Conservation (phyloP, 2,797 vertebrate genomes). For the Lutjanus argentimaculatus region DNA sequence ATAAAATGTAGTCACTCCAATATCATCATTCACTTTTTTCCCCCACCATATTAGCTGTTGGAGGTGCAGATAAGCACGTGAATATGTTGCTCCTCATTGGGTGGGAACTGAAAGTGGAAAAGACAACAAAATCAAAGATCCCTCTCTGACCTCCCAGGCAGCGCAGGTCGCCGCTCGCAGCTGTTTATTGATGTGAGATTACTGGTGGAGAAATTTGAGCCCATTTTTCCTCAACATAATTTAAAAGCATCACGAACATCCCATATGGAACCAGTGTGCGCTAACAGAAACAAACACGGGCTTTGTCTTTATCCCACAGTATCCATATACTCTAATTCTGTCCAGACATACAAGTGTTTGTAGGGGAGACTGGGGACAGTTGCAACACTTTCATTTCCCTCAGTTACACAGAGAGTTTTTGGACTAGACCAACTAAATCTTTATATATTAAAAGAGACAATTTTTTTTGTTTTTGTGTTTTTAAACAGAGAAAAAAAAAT, state of each 20-base stretch:
- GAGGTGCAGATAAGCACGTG: constrained; percentile 4
- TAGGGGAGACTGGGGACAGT: too few relatives aligned
- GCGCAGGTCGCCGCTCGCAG: constrained; percentile 62
- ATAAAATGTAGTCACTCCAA: neutral
- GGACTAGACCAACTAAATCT: too few relatives aligned
- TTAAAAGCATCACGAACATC: constrained; percentile 65
- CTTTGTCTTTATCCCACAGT: constrained; percentile 48
- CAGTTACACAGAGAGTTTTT: too few relatives aligned
- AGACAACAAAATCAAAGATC: constrained; percentile 63
- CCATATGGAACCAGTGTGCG: constrained; percentile 60
- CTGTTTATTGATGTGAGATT: constrained; percentile 78
- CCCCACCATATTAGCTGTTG: neutral
- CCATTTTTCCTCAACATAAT: constrained; percentile 64
- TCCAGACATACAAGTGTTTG: constrained; percentile 44
- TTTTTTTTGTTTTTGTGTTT: too few relatives aligned
- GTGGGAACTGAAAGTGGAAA: constrained; percentile 69
- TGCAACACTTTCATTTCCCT: too few relatives aligned
- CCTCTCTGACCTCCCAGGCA: constrained; percentile 46
- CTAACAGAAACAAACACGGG: constrained; percentile 57
- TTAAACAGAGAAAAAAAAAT: too few relatives aligned
- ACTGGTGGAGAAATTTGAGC: constrained; percentile 58
- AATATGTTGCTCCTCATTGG: constrained; percentile 28
- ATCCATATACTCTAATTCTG: constrained; percentile 34
- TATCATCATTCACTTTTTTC: constrained; percentile 5
- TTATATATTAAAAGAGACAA: too few relatives aligned